phyloP scores from a whole-genome alignment of 2,888 invertebrate genomes.

The Ischnura elegans region DNA sequence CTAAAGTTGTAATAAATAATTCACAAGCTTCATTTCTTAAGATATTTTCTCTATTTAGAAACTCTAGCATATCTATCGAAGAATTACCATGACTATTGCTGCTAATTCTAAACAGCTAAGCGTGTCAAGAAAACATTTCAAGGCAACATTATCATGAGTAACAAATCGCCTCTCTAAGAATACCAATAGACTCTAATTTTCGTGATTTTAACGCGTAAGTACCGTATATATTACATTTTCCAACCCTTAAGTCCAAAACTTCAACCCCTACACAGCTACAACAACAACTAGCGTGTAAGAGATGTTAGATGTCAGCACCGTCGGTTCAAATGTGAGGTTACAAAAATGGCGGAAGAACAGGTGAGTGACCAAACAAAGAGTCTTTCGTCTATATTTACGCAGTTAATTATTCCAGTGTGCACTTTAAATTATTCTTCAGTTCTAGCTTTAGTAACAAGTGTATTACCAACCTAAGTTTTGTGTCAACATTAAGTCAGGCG shows the following conservation, averaged over 20 bases:
- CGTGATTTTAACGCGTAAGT: too few species aligned
- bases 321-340: constrained; percentile 77
- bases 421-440: not conserved
- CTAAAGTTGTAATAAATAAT: too few species aligned
- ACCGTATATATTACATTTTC: too few species aligned
- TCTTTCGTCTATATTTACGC: not conserved
- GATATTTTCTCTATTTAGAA: too few species aligned
- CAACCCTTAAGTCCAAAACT: too few species aligned
- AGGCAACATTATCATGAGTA: not conserved
- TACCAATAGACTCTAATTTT: too few species aligned
- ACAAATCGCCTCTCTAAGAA: too few species aligned
- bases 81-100: not conserved
- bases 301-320: constrained; percentile 73
- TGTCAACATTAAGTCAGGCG: constrained; percentile 61
- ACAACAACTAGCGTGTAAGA: constrained; percentile 23
- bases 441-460: not conserved
- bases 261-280: too few species aligned
- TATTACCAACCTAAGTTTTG: not conserved
- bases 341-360: constrained; percentile 89
- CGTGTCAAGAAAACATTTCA: too few species aligned
- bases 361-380: constrained; percentile 80
- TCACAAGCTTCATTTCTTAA: too few species aligned
- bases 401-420: not conserved
- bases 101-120: too few species aligned
- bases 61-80: not conserved